Base-by-base conservation (phyloP, 2,888 invertebrate species). In the Amblyteles armatorius region DNA sequence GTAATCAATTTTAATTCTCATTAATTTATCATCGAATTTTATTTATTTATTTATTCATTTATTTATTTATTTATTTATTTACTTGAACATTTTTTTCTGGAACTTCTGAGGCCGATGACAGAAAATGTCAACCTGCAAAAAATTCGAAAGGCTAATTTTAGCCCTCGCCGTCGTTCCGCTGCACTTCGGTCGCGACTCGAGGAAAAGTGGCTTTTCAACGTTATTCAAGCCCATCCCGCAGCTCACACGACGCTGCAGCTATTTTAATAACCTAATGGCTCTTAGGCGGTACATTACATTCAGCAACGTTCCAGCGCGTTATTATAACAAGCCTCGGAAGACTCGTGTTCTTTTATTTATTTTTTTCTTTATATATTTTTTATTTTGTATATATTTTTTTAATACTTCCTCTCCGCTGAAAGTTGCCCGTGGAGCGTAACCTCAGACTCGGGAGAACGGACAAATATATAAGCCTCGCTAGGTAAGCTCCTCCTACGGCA, bases 261-360 rank as follows among this genome's bases (percentile, higher is more conserved):
- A 89, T 93, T 93, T 93, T 93, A 93, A 93, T 93, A 93, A 93
- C 93, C 93, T 93, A 93, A 93, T 93, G 93, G 93, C 91, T 93
- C 91, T 91, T 90, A 89, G 88, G 88, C 90, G 90, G 90, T 88
- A 91, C 91, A 90, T 91, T 92, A 91, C 88, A 69, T 85, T 82
- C 83, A 22, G 33, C 50, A 60, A 80, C 65, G 44, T 72, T 74
- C 82, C 84, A 78, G 44, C 79, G 78, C 78, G 78, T 84, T 82
- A 79, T 82, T 82, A 79, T 73, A 76, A 84, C 74, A 74, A 52
- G 74, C 63, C 78, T n/a, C 50, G n/a, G 63, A 44, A 48, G 67
- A 63, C 40, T 74, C 77, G 55, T 52, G 55, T 63, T 19, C 72
- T 80, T 80, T 71, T 69, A 50, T 65, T 71, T 60, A 57, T 63